These are phyloP conservation scores for Whitmania pigra DNA, from an alignment of 1,140 invertebrate species.

Conservation along the genomic window DNA sequence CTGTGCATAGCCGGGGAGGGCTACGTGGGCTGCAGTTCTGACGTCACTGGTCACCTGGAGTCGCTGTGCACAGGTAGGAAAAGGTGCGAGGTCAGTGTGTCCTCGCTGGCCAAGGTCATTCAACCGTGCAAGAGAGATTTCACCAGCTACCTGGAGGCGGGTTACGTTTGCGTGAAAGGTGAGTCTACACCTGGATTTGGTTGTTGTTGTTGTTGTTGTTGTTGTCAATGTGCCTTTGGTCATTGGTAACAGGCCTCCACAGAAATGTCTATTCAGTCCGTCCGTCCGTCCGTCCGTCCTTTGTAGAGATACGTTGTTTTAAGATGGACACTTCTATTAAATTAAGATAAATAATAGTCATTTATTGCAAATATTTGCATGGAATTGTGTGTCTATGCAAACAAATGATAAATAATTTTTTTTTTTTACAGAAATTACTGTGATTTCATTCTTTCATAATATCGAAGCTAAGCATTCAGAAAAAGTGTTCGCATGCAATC, in stretches of 20 bases:
- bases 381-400: too few relatives aligned
- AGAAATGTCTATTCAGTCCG: too few relatives aligned
- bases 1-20: conserved; percentile 20
- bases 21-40: conserved; percentile 26
- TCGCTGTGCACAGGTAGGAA: conserved; percentile 18
- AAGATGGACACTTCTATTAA: too few relatives aligned
- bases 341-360: too few relatives aligned
- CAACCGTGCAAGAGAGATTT: conserved; percentile 21
- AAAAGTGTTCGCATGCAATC: too few relatives aligned
- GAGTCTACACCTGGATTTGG: not conserved
- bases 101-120: conserved; percentile 12
- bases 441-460: too few relatives aligned
- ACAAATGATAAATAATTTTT: too few relatives aligned
- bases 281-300: conserved; percentile 1
- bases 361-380: too few relatives aligned
- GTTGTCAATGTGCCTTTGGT: too few relatives aligned
- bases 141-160: conserved; percentile 24
- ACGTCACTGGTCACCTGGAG: conserved; percentile 23
- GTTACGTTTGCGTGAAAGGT: conserved; percentile 23
- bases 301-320: not conserved
- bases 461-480: too few relatives aligned
- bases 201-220: not conserved
- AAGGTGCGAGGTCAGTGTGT: conserved; percentile 17
- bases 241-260: too few relatives aligned
- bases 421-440: too few relatives aligned